Evolutionary conservation across 2,888 invertebrate species (phyloP).

Genomic region (Erpobdella octoculata): DNA sequence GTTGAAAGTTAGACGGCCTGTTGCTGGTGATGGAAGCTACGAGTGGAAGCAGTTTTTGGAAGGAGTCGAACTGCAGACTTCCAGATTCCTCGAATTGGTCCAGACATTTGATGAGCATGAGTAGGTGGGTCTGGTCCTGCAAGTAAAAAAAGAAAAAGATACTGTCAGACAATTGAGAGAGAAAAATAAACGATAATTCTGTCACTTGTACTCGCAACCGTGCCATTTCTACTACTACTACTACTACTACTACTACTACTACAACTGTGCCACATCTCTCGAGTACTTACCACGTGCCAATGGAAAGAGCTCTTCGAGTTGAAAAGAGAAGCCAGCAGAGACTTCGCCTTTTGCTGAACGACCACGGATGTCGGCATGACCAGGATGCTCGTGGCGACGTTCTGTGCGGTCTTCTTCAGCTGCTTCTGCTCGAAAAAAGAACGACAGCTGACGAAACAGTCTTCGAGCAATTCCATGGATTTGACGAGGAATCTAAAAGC

Average conservation of each 20-base stretch:
- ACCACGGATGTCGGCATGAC: constrained; percentile 65
- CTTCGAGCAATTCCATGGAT: constrained; percentile 66
- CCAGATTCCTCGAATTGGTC: not conserved
- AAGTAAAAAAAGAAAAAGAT: not conserved
- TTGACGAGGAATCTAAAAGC: constrained; percentile 45
- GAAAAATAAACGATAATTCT: constrained; percentile 18
- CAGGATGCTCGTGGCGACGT: constrained; percentile 62
- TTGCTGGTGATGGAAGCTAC: not conserved
- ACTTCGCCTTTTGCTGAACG: constrained; percentile 71
- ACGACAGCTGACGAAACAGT: constrained; percentile 59
- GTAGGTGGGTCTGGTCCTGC: not conserved
- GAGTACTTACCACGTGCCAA: constrained; percentile 71
- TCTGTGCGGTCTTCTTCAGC: constrained; percentile 54
- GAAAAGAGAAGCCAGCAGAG: constrained; percentile 72
- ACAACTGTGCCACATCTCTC: too few species aligned
- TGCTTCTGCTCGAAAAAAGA: constrained; percentile 23
- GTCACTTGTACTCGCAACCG: not conserved
- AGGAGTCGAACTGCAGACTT: not conserved
- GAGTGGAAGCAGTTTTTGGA: not conserved
- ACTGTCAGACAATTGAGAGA: not conserved
- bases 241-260: too few species aligned
- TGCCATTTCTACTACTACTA: too few species aligned
- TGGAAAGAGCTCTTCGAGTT: constrained; percentile 69
- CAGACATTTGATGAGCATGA: not conserved
- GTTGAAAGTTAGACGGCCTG: not conserved